Conservation (phyloP, 1,140 invertebrate genomes). For the Bombus impatiens region DNA sequence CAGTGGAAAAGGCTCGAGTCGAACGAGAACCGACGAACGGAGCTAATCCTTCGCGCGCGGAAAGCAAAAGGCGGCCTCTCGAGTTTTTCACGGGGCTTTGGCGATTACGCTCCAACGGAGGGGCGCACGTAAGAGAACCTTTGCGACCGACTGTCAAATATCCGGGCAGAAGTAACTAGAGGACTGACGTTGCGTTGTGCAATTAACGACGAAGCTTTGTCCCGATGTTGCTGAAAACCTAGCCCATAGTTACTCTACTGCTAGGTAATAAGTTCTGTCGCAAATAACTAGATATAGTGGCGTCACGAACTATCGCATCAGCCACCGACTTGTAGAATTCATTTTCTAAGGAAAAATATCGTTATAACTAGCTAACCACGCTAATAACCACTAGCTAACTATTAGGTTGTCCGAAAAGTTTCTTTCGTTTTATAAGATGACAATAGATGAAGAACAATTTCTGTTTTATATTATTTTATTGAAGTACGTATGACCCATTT, state of each 20-base stretch:
- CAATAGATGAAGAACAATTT: no score
- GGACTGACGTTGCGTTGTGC: conserved; percentile 2
- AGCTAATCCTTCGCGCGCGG: conserved; percentile 64
- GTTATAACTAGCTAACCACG: no score
- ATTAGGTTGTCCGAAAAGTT: no score
- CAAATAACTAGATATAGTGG: not conserved
- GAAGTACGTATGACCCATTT: no score
- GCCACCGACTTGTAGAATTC: no score
- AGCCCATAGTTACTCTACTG: no score
- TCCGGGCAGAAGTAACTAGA: conserved; percentile 34
- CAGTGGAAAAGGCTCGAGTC: not conserved
- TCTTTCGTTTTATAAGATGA: no score
- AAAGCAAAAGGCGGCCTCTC: conserved; percentile 68
- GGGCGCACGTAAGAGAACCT: conserved; percentile 23
- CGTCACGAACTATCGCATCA: no score
- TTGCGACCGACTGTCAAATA: conserved; percentile 62
- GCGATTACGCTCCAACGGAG: conserved; percentile 56
- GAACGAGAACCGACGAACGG: not conserved
- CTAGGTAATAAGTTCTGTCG: not conserved
- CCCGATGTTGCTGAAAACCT: no score
- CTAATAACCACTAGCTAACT: no score
- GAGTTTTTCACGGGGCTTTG: conserved; percentile 65
- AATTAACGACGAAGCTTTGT: not conserved
- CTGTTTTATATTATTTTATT: no score
- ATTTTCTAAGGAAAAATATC: no score